Evolutionary conservation across 2,113 vertebrate genomes (phyloP), one percentile per base, ranked within the genome.

Genomic region (Pteropus alecto): DNA sequence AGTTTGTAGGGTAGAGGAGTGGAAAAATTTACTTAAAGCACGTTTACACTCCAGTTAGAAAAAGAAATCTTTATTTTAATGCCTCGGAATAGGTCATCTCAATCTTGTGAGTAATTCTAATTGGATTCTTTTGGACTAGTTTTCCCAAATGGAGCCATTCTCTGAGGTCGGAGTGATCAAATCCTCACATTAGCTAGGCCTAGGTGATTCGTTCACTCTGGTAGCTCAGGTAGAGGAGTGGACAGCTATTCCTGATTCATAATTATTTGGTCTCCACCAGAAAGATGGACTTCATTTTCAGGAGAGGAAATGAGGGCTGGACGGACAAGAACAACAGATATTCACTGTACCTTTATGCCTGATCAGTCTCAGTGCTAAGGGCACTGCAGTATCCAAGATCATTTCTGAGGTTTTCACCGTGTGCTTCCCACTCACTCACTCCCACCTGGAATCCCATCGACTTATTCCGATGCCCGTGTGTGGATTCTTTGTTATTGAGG

Each of bases 331-430:
- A 18, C 12, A 24, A 1, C 4, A 12, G 16, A 54, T 16, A 14
- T 11, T 6, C 6, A 15, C 12, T 9, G 1, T 2, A 10, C 15
- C 14, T 90, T 54, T 38, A 84, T 67, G n/a, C 26, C 5, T 24
- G 38, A 4, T 3, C 46, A 13, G 0, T 38, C 56, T 68, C 16
- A 26, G 33, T 26, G 15, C 7, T 46, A 35, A 33, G 67, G 67
- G 43, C 33, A 24, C 33, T 35, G 2, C 1, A 16, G n/a, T 28
- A 56, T 24, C 0, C 5, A n/a, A 7, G 41, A 7, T 35, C 3
- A 4, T 35, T 48, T 67, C 74, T 35, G 67, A 26, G 7, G 18
- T 63, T 58, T 65, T 54, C 14, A 26, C 46, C 12, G 19, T 2
- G 18, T 28, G 7, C 12, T 70, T 14, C 18, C 46, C 5, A 41